These are phyloP conservation scores for Trichacis sp. DNA, from an alignment of 2,888 invertebrate species.

Conservation along the genomic window DNA sequence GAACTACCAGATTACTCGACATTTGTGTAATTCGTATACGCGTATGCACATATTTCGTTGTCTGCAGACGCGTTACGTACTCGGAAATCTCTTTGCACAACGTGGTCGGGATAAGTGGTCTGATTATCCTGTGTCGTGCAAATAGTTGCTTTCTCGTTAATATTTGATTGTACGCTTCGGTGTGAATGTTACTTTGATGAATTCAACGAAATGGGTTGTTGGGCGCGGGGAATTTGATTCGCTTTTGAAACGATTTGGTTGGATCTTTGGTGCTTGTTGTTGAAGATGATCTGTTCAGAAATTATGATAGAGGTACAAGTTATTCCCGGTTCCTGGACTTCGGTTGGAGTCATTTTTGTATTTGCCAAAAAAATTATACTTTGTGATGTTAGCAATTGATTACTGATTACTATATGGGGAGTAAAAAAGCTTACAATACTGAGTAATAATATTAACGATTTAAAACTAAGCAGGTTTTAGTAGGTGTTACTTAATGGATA, in stretches of 20 bases:
- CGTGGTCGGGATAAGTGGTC: slow-evolving; percentile 26
- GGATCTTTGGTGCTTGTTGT: neutral
- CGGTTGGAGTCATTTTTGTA: too few species aligned
- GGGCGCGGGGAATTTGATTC: neutral
- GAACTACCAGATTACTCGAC: slow-evolving; percentile 31
- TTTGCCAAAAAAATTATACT: too few species aligned
- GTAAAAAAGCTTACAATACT: too few species aligned
- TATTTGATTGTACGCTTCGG: slow-evolving; percentile 5
- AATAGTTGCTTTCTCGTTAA: slow-evolving; percentile 26
- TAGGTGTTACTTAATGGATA: too few species aligned
- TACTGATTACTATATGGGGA: too few species aligned
- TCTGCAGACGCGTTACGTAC: slow-evolving; percentile 31
- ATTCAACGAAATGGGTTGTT: neutral
- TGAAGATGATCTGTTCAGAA: too few species aligned
- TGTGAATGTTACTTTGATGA: neutral
- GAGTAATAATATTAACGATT: too few species aligned
- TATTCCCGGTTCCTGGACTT: too few species aligned
- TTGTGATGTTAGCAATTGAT: too few species aligned
- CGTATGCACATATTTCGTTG: slow-evolving; percentile 15
- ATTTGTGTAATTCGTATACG: slow-evolving; percentile 32
- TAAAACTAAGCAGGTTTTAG: too few species aligned
- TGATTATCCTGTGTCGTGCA: slow-evolving; percentile 19
- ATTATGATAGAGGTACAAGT: too few species aligned
- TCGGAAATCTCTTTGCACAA: slow-evolving; percentile 33
- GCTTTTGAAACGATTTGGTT: neutral